These are phyloP conservation scores for Paracanthobrama guichenoti DNA, from an alignment of 2,113 vertebrate genomes.

Conservation along the genomic window DNA sequence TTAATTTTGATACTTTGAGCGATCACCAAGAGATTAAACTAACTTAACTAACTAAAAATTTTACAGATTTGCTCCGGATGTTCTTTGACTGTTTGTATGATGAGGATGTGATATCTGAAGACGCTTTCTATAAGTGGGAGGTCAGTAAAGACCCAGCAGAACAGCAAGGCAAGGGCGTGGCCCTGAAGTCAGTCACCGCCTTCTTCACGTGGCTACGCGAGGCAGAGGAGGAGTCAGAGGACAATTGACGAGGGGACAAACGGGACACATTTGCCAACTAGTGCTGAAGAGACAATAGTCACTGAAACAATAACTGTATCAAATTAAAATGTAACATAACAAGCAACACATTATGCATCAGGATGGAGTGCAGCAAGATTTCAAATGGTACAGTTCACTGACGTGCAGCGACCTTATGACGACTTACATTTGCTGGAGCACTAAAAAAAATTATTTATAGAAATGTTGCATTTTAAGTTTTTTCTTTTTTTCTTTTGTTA, in stretches of 20 bases:
- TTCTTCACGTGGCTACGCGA: conserved; percentile 99
- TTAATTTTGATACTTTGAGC: too few species aligned
- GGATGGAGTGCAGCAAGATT: conserved; percentile 78
- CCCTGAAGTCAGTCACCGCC: conserved; percentile 93
- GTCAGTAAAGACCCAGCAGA: conserved; percentile 94
- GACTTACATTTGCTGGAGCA: conserved; percentile 85
- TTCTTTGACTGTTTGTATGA: conserved; percentile 99
- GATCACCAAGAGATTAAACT: background rate
- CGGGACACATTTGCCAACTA: conserved; percentile 80
- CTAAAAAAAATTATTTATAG: conserved; percentile 96
- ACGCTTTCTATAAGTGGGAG: conserved; percentile 98
- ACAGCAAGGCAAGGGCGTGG: conserved; percentile 93
- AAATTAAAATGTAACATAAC: conserved; percentile 65
- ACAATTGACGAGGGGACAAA: conserved; percentile 83
- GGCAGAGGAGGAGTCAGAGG: conserved; percentile 97
- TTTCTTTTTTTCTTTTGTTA: conserved; percentile 84
- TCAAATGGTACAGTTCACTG: conserved; percentile 79
- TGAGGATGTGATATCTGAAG: conserved; percentile 97
- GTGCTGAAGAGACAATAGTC: conserved; percentile 84
- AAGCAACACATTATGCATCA: conserved; percentile 70
- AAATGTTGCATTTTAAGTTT: conserved; percentile 96
- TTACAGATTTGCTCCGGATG: conserved; percentile 92
- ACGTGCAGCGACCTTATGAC: conserved; percentile 71
- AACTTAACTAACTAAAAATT: too few species aligned
- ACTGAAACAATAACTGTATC: conserved; percentile 74